Conservation (phyloP, 2,888 invertebrate species). For the Aphidoletes aphidimyza region DNA sequence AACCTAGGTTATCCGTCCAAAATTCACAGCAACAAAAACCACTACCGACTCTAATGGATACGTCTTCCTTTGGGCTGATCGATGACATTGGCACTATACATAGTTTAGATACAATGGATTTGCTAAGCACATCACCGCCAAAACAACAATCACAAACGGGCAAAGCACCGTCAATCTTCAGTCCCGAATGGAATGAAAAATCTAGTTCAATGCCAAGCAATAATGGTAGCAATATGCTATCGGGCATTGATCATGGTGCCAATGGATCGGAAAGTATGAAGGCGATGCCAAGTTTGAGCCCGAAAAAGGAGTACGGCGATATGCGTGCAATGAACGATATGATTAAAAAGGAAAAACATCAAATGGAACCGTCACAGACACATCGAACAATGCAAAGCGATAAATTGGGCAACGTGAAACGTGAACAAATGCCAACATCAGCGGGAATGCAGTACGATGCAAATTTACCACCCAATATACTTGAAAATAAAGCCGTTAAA, state of each 20-base stretch:
- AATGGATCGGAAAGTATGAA: constrained; percentile 59
- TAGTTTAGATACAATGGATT: constrained; percentile 36
- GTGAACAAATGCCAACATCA: neutral
- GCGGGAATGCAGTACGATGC: constrained; percentile 30
- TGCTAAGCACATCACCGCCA: constrained; percentile 57
- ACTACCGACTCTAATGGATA: constrained; percentile 47
- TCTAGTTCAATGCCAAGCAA: constrained; percentile 38
- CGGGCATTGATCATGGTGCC: neutral
- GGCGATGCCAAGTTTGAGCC: constrained; percentile 58
- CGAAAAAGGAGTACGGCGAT: constrained; percentile 62
- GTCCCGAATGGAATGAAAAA: constrained; percentile 63
- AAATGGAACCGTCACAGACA: constrained; percentile 49
- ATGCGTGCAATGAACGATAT: constrained; percentile 59
- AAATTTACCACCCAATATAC: neutral
- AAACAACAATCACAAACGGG: constrained; percentile 56
- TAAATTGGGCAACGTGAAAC: constrained; percentile 48
- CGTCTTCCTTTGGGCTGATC: constrained; percentile 58
- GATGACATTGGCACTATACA: constrained; percentile 44
- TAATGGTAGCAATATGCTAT: constrained; percentile 19
- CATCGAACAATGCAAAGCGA: constrained; percentile 54
- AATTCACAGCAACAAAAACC: constrained; percentile 43
- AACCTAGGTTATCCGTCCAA: constrained; percentile 55
- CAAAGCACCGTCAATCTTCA: constrained; percentile 63
- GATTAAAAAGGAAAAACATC: constrained; percentile 64
- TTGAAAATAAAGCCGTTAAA: constrained; percentile 58